Evolutionary conservation across 2,888 invertebrate genomes (phyloP).

Genomic region (Cheilosia impressa): DNA sequence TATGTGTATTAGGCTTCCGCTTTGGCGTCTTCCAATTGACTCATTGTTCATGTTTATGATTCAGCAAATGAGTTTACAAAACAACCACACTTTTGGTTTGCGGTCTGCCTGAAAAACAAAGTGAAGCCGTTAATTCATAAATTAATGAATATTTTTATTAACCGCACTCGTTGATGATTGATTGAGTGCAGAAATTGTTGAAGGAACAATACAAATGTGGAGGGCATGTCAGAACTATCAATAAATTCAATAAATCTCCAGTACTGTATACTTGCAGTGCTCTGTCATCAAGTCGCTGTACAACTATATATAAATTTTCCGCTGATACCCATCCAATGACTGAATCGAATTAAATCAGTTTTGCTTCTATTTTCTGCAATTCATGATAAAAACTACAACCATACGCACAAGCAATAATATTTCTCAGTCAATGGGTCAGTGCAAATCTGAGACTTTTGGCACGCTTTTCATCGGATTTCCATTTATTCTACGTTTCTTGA

Average conservation of each 20-base stretch:
- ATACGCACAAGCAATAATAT: neutral
- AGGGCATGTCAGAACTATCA: no score
- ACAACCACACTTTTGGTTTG: slow-evolving; percentile 8
- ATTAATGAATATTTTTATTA: neutral
- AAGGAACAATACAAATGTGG: no score
- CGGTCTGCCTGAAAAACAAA: neutral
- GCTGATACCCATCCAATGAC: neutral
- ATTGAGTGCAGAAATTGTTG: neutral
- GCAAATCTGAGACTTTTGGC: slow-evolving; percentile 62
- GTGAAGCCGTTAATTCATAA: neutral
- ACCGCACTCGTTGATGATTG: neutral
- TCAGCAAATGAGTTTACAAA: neutral
- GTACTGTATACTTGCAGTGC: no score
- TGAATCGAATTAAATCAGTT: neutral
- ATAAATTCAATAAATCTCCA: no score
- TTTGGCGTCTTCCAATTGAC: neutral
- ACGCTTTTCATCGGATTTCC: slow-evolving; percentile 66
- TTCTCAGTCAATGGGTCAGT: slow-evolving; percentile 40
- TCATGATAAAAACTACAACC: neutral
- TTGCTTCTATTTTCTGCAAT: neutral
- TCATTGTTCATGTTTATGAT: slow-evolving; percentile 14
- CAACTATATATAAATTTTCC: no score
- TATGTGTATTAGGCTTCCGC: no score
- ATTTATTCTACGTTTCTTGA: slow-evolving; percentile 35
- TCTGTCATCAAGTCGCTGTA: no score